phyloP scores from a whole-genome alignment of 2,888 invertebrate genomes.

The Synanthedon andrenaeformis region DNA sequence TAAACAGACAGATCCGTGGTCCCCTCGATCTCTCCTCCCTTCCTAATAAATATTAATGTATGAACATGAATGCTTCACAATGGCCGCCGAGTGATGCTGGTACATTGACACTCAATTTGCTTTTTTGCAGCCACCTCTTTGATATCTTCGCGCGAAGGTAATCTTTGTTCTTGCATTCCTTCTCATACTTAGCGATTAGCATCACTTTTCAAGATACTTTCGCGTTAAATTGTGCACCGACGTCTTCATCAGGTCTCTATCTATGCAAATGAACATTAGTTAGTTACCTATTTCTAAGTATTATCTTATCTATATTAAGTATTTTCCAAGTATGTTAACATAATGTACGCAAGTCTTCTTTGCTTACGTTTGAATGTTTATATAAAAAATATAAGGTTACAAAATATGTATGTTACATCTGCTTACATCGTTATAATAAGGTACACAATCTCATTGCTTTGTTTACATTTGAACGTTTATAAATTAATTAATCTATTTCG shows the following conservation, averaged over 20 bases:
- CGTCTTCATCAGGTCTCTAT: not conserved
- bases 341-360: no score
- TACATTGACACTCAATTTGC: slow-evolving; percentile 65
- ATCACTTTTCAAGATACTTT: slow-evolving; percentile 4
- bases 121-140: slow-evolving; percentile 33
- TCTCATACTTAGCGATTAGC: slow-evolving; percentile 11
- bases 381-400: no score
- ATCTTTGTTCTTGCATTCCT: slow-evolving; percentile 15
- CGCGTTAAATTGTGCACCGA: not conserved
- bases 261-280: no score
- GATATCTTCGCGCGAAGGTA: slow-evolving; percentile 15
- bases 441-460: no score
- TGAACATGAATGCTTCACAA: slow-evolving; percentile 60
- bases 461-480: no score
- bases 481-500: no score
- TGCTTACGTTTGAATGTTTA: no score
- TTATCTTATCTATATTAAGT: no score
- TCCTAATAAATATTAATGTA: slow-evolving; percentile 68
- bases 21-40: slow-evolving; percentile 43
- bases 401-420: no score
- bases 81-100: slow-evolving; percentile 52
- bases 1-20: slow-evolving; percentile 65
- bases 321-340: no score
- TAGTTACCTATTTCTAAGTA: no score
- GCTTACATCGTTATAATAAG: no score